Conservation (phyloP, 2,888 invertebrate species). For the Macaria liturata region DNA sequence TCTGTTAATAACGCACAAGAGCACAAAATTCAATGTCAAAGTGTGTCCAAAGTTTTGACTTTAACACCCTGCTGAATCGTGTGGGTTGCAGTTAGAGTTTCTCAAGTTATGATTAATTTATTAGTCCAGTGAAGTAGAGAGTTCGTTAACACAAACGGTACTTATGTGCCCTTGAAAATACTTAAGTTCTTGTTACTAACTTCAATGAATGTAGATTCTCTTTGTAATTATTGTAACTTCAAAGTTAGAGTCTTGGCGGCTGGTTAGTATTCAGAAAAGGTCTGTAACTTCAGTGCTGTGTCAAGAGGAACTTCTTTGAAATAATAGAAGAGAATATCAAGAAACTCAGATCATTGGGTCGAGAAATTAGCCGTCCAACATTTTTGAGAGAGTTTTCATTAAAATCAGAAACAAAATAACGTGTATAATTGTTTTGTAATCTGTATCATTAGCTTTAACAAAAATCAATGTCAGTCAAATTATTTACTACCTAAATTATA, state of each 20-base stretch:
- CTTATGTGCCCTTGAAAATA: slow-evolving; percentile 13
- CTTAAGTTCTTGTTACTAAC: slow-evolving; percentile 8
- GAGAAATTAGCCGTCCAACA: too few relatives aligned
- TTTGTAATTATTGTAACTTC: slow-evolving; percentile 32
- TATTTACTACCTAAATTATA: too few relatives aligned
- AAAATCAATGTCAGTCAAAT: too few relatives aligned
- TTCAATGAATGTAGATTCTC: slow-evolving; percentile 22
- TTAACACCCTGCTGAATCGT: slow-evolving; percentile 37
- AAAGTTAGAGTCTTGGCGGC: slow-evolving; percentile 26
- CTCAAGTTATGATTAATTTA: slow-evolving; percentile 53
- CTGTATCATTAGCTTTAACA: too few relatives aligned
- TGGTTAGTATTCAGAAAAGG: slow-evolving; percentile 30
- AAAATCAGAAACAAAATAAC: too few relatives aligned
- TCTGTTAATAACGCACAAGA: background rate
- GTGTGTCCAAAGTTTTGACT: slow-evolving; percentile 36
- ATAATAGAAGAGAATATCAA: slow-evolving; percentile 14
- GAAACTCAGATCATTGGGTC: too few relatives aligned
- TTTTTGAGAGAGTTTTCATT: too few relatives aligned
- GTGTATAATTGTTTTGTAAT: too few relatives aligned
- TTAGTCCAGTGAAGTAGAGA: slow-evolving; percentile 33
- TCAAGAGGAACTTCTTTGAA: slow-evolving; percentile 26
- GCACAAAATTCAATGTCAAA: slow-evolving; percentile 29
- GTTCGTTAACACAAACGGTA: slow-evolving; percentile 6
- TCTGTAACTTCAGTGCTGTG: slow-evolving; percentile 29
- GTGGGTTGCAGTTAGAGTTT: slow-evolving; percentile 43